Conservation (phyloP, 2,888 invertebrate genomes). For the Panzeria rudis region DNA sequence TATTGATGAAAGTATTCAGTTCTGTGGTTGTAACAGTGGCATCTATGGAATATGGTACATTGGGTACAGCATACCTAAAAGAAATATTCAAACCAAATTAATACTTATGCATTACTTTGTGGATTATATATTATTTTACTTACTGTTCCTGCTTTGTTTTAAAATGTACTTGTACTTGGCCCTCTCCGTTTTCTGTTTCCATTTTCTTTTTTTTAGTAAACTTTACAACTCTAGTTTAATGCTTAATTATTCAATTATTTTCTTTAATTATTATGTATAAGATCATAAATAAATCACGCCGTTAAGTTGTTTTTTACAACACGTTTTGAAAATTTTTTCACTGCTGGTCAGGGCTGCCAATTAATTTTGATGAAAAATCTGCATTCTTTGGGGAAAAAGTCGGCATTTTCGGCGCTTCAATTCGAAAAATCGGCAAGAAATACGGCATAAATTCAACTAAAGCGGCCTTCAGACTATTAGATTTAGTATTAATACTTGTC, state of each 20-base stretch:
- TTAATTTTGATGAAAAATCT: too few species aligned
- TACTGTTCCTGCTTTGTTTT: slow-evolving; percentile 92
- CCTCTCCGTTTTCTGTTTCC: slow-evolving; percentile 83
- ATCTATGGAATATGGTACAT: slow-evolving; percentile 92
- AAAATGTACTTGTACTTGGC: slow-evolving; percentile 91
- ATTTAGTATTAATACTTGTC: too few species aligned
- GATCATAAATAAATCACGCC: slow-evolving; percentile 19
- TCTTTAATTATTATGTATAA: background rate
- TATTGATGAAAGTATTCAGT: slow-evolving; percentile 91
- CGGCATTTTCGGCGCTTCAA: too few species aligned
- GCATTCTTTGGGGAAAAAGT: too few species aligned
- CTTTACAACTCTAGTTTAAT: slow-evolving; percentile 8
- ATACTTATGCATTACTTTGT: background rate
- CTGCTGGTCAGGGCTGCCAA: too few species aligned
- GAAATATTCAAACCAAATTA: background rate
- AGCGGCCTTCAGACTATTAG: too few species aligned
- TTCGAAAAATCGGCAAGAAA: too few species aligned
- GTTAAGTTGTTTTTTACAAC: too few species aligned
- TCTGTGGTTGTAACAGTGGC: slow-evolving; percentile 88
- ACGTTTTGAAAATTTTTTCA: too few species aligned
- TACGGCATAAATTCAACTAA: too few species aligned
- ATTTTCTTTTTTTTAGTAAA: slow-evolving; percentile 73
- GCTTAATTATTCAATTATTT: background rate
- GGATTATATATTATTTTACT: slow-evolving; percentile 80
- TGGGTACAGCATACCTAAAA: slow-evolving; percentile 93